phyloP scores from a whole-genome alignment of 2,888 invertebrate genomes.

The Mylabris sibirica region DNA sequence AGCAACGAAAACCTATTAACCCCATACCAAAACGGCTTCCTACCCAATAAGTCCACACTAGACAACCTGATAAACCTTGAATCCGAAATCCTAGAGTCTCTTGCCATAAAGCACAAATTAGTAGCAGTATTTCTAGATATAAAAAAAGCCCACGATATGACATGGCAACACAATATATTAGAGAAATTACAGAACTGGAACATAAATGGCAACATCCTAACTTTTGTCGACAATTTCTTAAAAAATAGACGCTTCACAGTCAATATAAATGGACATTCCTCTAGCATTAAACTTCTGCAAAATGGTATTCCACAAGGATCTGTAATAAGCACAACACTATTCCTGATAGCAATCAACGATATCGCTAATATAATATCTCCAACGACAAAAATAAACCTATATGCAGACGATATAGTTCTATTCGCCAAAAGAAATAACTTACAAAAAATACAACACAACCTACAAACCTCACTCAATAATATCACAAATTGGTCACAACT shows the following conservation, averaged over 20 bases:
- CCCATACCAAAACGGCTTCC: too few relatives aligned
- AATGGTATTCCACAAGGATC: slow-evolving; percentile 32
- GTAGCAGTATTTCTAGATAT: too few relatives aligned
- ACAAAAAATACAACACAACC: neutral
- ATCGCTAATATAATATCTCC: slow-evolving; percentile 1
- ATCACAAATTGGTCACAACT: slow-evolving; percentile 11
- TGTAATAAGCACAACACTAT: slow-evolving; percentile 25
- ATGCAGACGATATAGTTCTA: slow-evolving; percentile 14
- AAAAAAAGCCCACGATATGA: too few relatives aligned
- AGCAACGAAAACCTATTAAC: too few relatives aligned
- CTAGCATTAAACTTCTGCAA: slow-evolving; percentile 13
- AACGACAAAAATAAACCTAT: slow-evolving; percentile 11
- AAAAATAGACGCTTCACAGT: slow-evolving; percentile 26
- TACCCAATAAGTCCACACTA: too few relatives aligned
- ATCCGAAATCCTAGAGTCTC: too few relatives aligned
- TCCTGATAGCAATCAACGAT: slow-evolving; percentile 28
- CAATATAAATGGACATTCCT: slow-evolving; percentile 18
- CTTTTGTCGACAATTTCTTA: slow-evolving; percentile 25
- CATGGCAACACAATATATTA: too few relatives aligned
- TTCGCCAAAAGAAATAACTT: slow-evolving; percentile 14
- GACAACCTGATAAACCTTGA: too few relatives aligned
- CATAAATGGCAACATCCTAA: slow-evolving; percentile 14
- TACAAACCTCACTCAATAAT: neutral
- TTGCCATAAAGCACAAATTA: too few relatives aligned
- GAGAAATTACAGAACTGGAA: slow-evolving; percentile 2